Percentiles rank a stretch among this genome's conserved stretches.
Conservation (phyloP, 1,140 invertebrate species). For the Periplaneta americana region DNA sequence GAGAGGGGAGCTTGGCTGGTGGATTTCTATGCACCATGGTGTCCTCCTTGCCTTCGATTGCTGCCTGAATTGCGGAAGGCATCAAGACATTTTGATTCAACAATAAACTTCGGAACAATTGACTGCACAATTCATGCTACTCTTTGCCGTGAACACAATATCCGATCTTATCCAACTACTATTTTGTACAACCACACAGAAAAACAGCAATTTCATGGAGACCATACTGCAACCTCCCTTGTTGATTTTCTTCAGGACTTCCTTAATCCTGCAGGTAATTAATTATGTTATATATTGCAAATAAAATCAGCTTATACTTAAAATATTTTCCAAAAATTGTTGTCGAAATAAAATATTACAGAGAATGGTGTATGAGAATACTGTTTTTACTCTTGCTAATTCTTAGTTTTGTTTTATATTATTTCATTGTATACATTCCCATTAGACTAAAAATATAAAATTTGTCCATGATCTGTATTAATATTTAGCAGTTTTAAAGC, state of each 20-base stretch:
- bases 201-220: conserved; percentile 52
- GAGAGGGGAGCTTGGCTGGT: conserved; percentile 55
- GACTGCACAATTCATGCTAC: conserved; percentile 51
- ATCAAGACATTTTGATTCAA: conserved; percentile 46
- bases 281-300: too few relatives aligned
- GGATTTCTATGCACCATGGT: conserved; percentile 80
- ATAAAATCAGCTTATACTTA: too few relatives aligned
- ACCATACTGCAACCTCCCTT: conserved; percentile 51
- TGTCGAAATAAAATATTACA: too few relatives aligned
- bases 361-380: too few relatives aligned
- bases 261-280: conserved; percentile 45
- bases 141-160: conserved; percentile 54
- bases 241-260: conserved; percentile 63
- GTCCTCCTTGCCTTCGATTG: conserved; percentile 72
- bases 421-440: too few relatives aligned
- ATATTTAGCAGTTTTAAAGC: too few relatives aligned
- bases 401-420: too few relatives aligned
- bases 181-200: conserved; percentile 61
- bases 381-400: too few relatives aligned
- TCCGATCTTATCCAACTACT: conserved; percentile 68
- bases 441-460: too few relatives aligned
- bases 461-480: too few relatives aligned
- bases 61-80: conserved; percentile 68
- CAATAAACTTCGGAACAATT: conserved; percentile 58
- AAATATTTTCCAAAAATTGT: too few relatives aligned